Conservation (phyloP, 2,113 vertebrate species). For the Melanocharis versteri region DNA sequence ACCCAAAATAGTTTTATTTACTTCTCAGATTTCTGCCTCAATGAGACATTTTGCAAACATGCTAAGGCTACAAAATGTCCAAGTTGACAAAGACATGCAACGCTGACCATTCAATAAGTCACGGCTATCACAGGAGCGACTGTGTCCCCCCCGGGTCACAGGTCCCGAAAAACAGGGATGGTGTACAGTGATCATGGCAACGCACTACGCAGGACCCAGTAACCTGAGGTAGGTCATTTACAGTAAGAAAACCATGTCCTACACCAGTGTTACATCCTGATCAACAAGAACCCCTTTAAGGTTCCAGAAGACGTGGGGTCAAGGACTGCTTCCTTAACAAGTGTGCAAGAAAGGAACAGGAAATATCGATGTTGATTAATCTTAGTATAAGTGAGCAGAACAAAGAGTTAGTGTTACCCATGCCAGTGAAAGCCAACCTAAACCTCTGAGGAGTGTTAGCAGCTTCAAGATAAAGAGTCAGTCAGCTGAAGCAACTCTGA, state of each 20-base stretch:
- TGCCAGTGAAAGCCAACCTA: slow-evolving; percentile 42
- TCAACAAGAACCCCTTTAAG: slow-evolving; percentile 65
- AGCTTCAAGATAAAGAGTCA: slow-evolving; percentile 49
- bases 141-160: slow-evolving; percentile 55
- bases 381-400: slow-evolving; percentile 28
- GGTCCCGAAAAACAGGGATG: slow-evolving; percentile 49
- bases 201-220: slow-evolving; percentile 65
- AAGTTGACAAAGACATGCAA: slow-evolving; percentile 78
- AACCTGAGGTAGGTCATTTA: slow-evolving; percentile 83
- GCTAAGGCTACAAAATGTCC: slow-evolving; percentile 86
- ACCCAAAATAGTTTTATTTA: slow-evolving; percentile 89
- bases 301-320: slow-evolving; percentile 50
- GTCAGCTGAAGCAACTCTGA: slow-evolving; percentile 41
- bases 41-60: slow-evolving; percentile 86
- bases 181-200: slow-evolving; percentile 59
- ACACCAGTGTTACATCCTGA: slow-evolving; percentile 76
- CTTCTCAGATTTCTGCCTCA: slow-evolving; percentile 72
- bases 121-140: slow-evolving; percentile 60
- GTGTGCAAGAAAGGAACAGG: slow-evolving; percentile 45
- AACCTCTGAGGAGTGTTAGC: slow-evolving; percentile 37
- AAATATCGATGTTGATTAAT: slow-evolving; percentile 14
- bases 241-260: slow-evolving; percentile 73
- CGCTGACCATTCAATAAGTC: slow-evolving; percentile 69
- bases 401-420: slow-evolving; percentile 34
- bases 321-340: slow-evolving; percentile 51